Conservation (phyloP, 30 jellyfish, hydroid and myxozoan species). For the Chrysaora quinquecirrha region DNA sequence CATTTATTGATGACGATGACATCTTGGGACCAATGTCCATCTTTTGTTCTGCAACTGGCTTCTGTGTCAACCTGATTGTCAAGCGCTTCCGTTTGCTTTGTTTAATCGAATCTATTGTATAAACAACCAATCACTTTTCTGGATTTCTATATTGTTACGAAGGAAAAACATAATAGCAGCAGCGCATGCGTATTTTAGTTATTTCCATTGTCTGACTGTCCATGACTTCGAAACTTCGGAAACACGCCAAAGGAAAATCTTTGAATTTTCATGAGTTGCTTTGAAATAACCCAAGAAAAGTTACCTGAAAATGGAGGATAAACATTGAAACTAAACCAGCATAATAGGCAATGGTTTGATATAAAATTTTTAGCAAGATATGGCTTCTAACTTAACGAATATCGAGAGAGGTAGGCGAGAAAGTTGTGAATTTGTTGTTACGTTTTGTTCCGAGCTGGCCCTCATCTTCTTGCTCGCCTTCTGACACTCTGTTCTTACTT, state of each 20-base stretch:
- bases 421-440: conserved; percentile 30
- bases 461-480: conserved; percentile 41
- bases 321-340: not conserved
- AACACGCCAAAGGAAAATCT: conserved; percentile 57
- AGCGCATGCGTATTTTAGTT: conserved; percentile 55
- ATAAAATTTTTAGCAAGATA: not conserved
- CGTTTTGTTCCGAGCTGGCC: conserved; percentile 12
- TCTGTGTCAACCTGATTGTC: not conserved
- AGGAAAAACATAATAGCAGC: not conserved
- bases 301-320: not conserved
- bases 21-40: not conserved
- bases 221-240: conserved; percentile 13
- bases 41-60: not conserved
- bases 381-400: conserved; percentile 35
- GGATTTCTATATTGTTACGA: conserved; percentile 20
- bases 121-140: conserved; percentile 26
- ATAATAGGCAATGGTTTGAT: not conserved
- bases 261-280: conserved; percentile 4
- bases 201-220: conserved; percentile 50
- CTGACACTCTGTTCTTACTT: not conserved
- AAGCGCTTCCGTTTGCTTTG: not conserved
- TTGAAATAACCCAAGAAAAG: not conserved
- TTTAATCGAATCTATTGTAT: not conserved
- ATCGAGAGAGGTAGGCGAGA: conserved; percentile 60
- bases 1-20: conserved; percentile 9